These are phyloP conservation scores for Bombyx huttoni DNA, from an alignment of 2,888 invertebrate genomes.

Conservation along the genomic window DNA sequence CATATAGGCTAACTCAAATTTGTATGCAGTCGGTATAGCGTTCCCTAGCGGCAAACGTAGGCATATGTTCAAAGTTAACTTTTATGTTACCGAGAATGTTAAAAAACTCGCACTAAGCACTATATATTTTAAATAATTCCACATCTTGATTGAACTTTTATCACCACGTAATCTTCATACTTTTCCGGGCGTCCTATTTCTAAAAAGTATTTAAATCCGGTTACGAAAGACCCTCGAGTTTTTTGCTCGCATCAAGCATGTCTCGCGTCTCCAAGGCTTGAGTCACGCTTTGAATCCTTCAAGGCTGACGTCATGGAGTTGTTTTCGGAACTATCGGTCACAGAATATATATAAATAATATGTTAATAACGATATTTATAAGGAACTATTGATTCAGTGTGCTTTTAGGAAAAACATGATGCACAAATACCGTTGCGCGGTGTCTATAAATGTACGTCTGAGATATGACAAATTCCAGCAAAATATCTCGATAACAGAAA, in stretches of 20 bases:
- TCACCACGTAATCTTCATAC: not conserved
- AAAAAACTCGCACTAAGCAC: too few relatives aligned
- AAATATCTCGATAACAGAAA: too few relatives aligned
- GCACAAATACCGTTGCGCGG: not conserved
- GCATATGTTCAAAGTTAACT: too few relatives aligned
- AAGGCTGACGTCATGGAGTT: slow-evolving; percentile 43
- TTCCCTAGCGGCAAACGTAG: too few relatives aligned
- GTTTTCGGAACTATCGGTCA: slow-evolving; percentile 12
- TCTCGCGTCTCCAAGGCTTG: slow-evolving; percentile 24
- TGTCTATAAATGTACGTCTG: too few relatives aligned
- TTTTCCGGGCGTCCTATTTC: not conserved
- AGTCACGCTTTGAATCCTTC: slow-evolving; percentile 51
- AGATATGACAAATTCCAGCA: too few relatives aligned
- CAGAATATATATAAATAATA: slow-evolving; percentile 11
- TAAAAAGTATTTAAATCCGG: slow-evolving; percentile 8
- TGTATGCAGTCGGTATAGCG: too few relatives aligned
- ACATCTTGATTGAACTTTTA: not conserved
- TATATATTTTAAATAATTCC: not conserved
- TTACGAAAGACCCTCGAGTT: slow-evolving; percentile 9
- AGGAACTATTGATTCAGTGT: slow-evolving; percentile 1
- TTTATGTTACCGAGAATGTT: too few relatives aligned
- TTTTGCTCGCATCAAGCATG: slow-evolving; percentile 16
- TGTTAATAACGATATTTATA: not conserved
- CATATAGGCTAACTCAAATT: too few relatives aligned
- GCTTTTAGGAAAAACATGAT: not conserved